Evolutionary conservation across 2,797 vertebrate genomes (phyloP).

Genomic region (Apogon talboti): DNA sequence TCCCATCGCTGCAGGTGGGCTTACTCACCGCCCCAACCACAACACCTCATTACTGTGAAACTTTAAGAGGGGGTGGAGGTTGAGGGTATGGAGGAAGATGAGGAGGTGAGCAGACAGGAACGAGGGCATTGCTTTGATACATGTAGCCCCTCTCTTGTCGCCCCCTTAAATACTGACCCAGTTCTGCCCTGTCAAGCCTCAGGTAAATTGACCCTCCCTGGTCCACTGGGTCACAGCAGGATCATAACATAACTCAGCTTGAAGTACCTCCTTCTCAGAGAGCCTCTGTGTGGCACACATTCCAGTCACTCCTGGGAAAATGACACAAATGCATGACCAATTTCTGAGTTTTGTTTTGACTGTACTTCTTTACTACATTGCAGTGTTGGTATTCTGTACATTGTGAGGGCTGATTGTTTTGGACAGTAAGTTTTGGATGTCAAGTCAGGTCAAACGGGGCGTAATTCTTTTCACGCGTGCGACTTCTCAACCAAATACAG

Average conservation of each 20-base stretch:
- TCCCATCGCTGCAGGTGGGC: conserved; percentile 70
- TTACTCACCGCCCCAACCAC: conserved; percentile 65
- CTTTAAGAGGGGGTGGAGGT: conserved; percentile 62
- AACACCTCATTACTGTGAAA: conserved; percentile 82
- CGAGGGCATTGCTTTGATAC: conserved; percentile 68
- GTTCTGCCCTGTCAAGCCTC: conserved; percentile 74
- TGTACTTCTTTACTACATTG: conserved; percentile 33
- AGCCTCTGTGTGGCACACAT: conserved; percentile 64
- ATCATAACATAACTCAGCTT: conserved; percentile 69
- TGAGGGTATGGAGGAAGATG: conserved; percentile 63
- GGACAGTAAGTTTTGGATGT: conserved; percentile 26
- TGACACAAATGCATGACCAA: conserved; percentile 56
- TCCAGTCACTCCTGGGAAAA: conserved; percentile 71
- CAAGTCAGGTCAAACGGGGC: background rate
- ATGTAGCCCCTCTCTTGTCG: conserved; percentile 51
- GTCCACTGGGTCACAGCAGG: conserved; percentile 74
- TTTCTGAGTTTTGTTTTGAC: conserved; percentile 42
- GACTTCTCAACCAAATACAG: conserved; percentile 36
- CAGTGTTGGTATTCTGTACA: conserved; percentile 29
- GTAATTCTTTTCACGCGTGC: conserved; percentile 31
- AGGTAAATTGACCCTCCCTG: conserved; percentile 70
- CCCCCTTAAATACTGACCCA: conserved; percentile 71
- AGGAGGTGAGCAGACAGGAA: conserved; percentile 68
- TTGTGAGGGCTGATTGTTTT: conserved; percentile 15
- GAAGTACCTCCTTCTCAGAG: conserved; percentile 56